phyloP scores from a whole-genome alignment of 2,888 invertebrate genomes.

The Stenodema calcarata region DNA sequence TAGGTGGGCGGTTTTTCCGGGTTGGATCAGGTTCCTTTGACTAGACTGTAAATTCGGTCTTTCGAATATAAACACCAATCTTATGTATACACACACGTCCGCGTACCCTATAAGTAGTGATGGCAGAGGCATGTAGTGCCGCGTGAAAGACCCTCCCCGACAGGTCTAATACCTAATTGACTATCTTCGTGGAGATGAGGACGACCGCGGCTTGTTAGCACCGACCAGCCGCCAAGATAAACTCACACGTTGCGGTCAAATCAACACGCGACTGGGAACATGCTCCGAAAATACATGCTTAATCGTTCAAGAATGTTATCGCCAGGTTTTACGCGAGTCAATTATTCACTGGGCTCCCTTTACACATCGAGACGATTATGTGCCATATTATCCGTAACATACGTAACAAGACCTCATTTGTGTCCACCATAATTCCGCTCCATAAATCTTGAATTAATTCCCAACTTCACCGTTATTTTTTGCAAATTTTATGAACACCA shows the following conservation, averaged over 20 bases:
- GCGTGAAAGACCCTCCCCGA: neutral
- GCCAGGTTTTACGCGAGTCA: neutral
- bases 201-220: conserved; percentile 8
- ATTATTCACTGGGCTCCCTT: neutral
- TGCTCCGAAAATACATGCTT: neutral
- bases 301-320: neutral
- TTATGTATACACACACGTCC: too few relatives aligned
- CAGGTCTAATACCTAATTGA: neutral
- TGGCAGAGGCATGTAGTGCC: neutral
- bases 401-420: too few relatives aligned
- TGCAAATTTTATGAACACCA: too few relatives aligned
- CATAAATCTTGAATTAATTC: too few relatives aligned
- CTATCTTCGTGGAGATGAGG: neutral
- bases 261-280: neutral
- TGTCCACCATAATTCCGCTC: too few relatives aligned
- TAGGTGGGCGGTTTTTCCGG: too few relatives aligned
- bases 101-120: neutral
- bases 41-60: too few relatives aligned
- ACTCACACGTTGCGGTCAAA: neutral
- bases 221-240: conserved; percentile 11
- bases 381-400: too few relatives aligned
- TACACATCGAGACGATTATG: too few relatives aligned
- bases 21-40: too few relatives aligned
- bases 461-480: too few relatives aligned
- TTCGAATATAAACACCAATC: too few relatives aligned